phyloP scores from a whole-genome alignment of 1,140 invertebrate species.

The Cyrtorhinus lividipennis region DNA sequence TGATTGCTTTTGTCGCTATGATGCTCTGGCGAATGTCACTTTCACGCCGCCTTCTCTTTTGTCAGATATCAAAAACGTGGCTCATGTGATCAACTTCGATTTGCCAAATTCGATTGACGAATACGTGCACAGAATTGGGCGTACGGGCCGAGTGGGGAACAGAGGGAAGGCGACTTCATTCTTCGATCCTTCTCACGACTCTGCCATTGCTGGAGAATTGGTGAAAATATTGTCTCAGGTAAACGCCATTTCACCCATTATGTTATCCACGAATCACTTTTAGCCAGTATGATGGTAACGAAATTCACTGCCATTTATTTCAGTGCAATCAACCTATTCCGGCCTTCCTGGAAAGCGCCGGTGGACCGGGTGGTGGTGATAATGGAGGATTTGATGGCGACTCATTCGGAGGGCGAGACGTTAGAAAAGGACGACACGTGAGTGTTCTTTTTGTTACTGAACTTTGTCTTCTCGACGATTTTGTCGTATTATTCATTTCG shows the following conservation, averaged over 20 bases:
- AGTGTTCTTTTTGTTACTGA: too few species aligned
- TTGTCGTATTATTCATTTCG: too few species aligned
- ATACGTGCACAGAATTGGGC: slow-evolving; percentile 89
- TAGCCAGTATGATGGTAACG: not conserved
- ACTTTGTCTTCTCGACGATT: too few species aligned
- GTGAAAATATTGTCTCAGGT: slow-evolving; percentile 54
- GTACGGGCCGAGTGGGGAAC: slow-evolving; percentile 88
- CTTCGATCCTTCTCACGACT: slow-evolving; percentile 52
- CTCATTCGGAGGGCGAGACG: not conserved
- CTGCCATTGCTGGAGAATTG: slow-evolving; percentile 42
- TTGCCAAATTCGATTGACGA: slow-evolving; percentile 76
- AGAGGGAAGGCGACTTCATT: slow-evolving; percentile 78
- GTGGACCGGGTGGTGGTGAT: not conserved
- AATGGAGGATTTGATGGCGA: not conserved
- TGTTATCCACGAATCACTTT: not conserved
- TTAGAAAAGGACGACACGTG: not conserved
- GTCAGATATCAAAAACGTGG: slow-evolving; percentile 63
- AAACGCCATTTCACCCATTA: not conserved
- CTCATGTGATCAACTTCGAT: slow-evolving; percentile 86
- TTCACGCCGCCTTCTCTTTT: slow-evolving; percentile 26
- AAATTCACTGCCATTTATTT: not conserved
- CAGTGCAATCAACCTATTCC: not conserved
- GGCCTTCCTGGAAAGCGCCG: not conserved
- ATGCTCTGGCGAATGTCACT: too few species aligned
- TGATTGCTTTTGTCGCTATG: too few species aligned